phyloP scores from a whole-genome alignment of 2,888 invertebrate species.

The Mamestra brassicae region DNA sequence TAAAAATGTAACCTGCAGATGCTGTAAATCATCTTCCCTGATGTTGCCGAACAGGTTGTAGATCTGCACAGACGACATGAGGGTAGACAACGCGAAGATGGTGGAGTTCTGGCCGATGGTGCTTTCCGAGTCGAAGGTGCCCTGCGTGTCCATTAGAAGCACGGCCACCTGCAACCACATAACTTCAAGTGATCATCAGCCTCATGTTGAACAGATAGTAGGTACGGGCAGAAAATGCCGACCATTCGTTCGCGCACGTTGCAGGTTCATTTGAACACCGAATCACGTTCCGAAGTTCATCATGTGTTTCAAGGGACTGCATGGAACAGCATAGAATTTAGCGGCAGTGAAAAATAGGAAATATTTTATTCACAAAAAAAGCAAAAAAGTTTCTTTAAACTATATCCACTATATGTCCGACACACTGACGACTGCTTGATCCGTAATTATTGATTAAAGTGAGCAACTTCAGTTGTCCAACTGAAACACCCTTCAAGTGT shows the following conservation, averaged over 20 bases:
- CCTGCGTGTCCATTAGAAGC: constrained; percentile 96
- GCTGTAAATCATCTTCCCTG: constrained; percentile 99
- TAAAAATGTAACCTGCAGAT: constrained; percentile 92
- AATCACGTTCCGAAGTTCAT: too few relatives aligned
- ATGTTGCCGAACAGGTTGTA: constrained; percentile 98
- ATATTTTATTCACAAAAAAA: too few relatives aligned
- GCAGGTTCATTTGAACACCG: not conserved
- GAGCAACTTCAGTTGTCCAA: too few relatives aligned
- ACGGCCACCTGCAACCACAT: constrained; percentile 93
- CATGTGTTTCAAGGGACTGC: not conserved
- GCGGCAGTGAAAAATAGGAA: too few relatives aligned
- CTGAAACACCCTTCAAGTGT: too few relatives aligned
- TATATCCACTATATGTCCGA: too few relatives aligned
- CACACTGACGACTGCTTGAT: too few relatives aligned
- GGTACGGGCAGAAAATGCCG: not conserved
- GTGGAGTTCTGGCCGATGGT: constrained; percentile 98
- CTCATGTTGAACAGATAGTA: not conserved
- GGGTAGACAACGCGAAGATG: constrained; percentile 93
- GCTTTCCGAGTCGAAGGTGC: constrained; percentile 98
- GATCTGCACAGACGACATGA: constrained; percentile 98
- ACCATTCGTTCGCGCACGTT: too few relatives aligned
- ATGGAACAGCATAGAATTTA: not conserved
- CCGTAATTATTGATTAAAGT: too few relatives aligned
- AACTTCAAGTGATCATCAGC: not conserved
- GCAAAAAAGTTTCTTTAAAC: too few relatives aligned